Conservation (phyloP, 2,888 invertebrate species). For the Xylota sylvarum region DNA sequence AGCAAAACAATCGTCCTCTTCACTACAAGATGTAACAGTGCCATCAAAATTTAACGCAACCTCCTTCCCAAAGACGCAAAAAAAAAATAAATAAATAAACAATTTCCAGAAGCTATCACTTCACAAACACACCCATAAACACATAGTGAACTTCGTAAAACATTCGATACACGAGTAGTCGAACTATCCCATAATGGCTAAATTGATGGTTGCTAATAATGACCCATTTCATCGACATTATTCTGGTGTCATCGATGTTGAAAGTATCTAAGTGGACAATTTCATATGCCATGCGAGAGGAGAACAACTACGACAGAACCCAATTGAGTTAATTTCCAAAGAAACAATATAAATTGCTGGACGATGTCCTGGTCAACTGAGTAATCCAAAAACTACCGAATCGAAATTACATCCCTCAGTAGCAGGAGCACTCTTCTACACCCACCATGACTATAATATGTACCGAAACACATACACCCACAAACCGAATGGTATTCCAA, state of each 20-base stretch:
- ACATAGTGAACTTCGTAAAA: slow-evolving; percentile 5
- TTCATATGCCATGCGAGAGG: slow-evolving; percentile 66
- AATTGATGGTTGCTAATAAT: slow-evolving; percentile 74
- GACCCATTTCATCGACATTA: slow-evolving; percentile 75
- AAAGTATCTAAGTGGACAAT: slow-evolving; percentile 68
- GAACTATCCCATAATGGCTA: slow-evolving; percentile 62
- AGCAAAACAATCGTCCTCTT: too few relatives aligned
- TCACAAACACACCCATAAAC: slow-evolving; percentile 39
- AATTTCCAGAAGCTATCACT: slow-evolving; percentile 10
- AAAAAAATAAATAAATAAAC: slow-evolving; percentile 8
- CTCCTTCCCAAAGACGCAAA: background rate
- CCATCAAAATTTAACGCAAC: background rate
- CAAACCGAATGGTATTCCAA: slow-evolving; percentile 55
- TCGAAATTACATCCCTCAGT: slow-evolving; percentile 52
- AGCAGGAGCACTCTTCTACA: slow-evolving; percentile 18
- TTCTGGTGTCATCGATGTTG: slow-evolving; percentile 72
- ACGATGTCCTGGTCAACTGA: slow-evolving; percentile 71
- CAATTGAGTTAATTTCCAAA: slow-evolving; percentile 76
- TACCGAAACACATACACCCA: slow-evolving; percentile 34
- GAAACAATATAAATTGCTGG: slow-evolving; percentile 73
- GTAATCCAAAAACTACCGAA: slow-evolving; percentile 72
- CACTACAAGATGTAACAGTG: too few relatives aligned
- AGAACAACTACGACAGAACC: slow-evolving; percentile 63
- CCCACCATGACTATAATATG: background rate
- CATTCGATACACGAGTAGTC: slow-evolving; percentile 34